These are phyloP conservation scores for Drosophila parabipectinata DNA, from an alignment of 1,140 invertebrate species.

Conservation along the genomic window DNA sequence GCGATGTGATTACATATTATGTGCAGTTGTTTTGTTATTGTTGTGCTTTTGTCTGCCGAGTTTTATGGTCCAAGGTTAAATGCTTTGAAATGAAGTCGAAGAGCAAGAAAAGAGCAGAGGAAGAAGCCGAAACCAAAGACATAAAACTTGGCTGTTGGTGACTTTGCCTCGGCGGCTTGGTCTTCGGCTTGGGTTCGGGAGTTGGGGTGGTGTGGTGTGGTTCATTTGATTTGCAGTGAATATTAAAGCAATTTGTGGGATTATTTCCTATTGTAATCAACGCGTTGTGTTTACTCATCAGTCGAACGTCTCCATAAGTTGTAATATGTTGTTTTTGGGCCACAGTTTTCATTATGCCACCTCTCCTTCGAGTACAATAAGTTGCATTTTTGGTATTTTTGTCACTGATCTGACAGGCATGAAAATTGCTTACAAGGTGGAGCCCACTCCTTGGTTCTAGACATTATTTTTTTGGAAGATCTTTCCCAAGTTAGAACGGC, in stretches of 20 bases:
- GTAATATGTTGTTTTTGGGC: conserved; percentile 21
- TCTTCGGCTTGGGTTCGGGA: conserved; percentile 20
- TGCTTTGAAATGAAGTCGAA: conserved; percentile 68
- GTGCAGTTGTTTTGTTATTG: conserved; percentile 45
- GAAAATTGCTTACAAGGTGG: conserved; percentile 77
- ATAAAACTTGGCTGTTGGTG: conserved; percentile 56
- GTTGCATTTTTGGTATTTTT: conserved; percentile 29
- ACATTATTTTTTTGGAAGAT: neutral
- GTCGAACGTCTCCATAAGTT: conserved; percentile 24
- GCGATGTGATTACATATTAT: conserved; percentile 78
- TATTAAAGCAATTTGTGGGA: conserved; percentile 83
- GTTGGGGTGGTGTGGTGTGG: conserved; percentile 40
- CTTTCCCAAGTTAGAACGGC: conserved; percentile 10
- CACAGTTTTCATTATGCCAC: conserved; percentile 46
- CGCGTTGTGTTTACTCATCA: conserved; percentile 57
- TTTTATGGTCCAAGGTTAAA: conserved; percentile 84
- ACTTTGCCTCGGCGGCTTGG: conserved; percentile 69
- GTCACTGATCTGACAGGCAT: conserved; percentile 54
- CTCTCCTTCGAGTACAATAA: conserved; percentile 59
- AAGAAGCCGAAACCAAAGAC: conserved; percentile 23
- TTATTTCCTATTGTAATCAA: conserved; percentile 83
- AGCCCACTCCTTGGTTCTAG: too few species aligned
- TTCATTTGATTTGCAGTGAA: conserved; percentile 83
- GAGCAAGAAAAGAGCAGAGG: conserved; percentile 28
- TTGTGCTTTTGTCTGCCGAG: conserved; percentile 64